These are phyloP conservation scores for Plectus sambesii DNA, from an alignment of 1,140 invertebrate species.

Conservation along the genomic window DNA sequence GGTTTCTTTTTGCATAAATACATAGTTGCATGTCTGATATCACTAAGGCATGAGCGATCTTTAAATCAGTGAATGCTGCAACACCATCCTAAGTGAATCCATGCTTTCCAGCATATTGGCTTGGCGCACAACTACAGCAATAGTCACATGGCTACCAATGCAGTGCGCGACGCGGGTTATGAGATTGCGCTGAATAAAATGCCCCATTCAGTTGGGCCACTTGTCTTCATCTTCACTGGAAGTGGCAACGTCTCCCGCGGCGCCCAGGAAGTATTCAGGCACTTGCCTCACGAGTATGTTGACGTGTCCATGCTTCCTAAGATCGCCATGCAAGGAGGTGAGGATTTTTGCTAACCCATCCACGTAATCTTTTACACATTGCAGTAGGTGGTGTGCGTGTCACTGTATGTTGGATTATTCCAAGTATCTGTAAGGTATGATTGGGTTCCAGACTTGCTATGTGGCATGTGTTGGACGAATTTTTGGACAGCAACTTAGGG, in stretches of 20 bases:
- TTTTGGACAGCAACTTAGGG: too few relatives aligned
- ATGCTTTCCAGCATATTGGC: conserved; percentile 97
- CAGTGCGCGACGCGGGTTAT: conserved; percentile 86
- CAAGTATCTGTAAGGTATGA: not conserved
- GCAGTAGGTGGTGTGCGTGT: conserved; percentile 49
- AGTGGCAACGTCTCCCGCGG: conserved; percentile 64
- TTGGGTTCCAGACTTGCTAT: not conserved
- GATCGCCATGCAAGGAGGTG: not conserved
- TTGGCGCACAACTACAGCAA: conserved; percentile 94
- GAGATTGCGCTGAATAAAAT: conserved; percentile 88
- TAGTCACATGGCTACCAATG: conserved; percentile 85
- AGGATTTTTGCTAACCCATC: not conserved
- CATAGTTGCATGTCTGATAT: too few relatives aligned
- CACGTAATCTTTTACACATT: not conserved
- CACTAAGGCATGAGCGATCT: too few relatives aligned
- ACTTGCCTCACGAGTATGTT: conserved; percentile 88
- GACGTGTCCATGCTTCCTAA: conserved; percentile 72
- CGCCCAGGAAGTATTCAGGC: conserved; percentile 90
- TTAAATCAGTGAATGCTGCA: too few relatives aligned
- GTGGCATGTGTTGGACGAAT: conserved; percentile 54
- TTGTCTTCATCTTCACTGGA: conserved; percentile 92
- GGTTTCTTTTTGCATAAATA: too few relatives aligned
- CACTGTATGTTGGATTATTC: too few relatives aligned
- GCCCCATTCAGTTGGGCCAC: conserved; percentile 86
- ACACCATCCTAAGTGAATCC: too few relatives aligned